Percentiles rank a stretch among this genome's conserved stretches.
Evolutionary conservation across 2,888 invertebrate species (phyloP).

Genomic region (Seira ritae): DNA sequence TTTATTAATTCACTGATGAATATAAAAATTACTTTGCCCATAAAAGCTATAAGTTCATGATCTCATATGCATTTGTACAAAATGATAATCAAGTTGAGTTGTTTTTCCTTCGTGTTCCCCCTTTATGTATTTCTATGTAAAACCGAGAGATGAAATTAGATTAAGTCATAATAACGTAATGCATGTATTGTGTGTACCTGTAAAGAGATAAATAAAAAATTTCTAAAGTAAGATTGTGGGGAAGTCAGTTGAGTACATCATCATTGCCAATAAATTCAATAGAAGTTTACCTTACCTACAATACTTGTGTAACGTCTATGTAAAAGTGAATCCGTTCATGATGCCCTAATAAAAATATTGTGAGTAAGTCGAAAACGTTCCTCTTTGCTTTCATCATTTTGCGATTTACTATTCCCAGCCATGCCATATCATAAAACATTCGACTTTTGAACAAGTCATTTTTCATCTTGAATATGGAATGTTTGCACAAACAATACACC

Average conservation of each 20-base stretch:
- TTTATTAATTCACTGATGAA: background rate
- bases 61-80: background rate
- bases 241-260: background rate
- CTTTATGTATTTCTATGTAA: background rate
- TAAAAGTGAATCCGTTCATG: slow-evolving; percentile 9
- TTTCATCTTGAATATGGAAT: too few relatives aligned
- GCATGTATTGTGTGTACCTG: slow-evolving; percentile 7
- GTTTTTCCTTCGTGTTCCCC: background rate
- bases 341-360: background rate
- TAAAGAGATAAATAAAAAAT: slow-evolving; percentile 11
- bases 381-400: too few relatives aligned
- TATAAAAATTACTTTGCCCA: background rate
- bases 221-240: background rate
- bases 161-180: background rate
- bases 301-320: background rate
- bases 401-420: too few relatives aligned
- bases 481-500: background rate
- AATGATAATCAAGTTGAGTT: background rate
- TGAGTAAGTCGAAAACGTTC: too few relatives aligned
- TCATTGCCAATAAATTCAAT: background rate
- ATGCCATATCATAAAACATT: too few relatives aligned
- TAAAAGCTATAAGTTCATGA: background rate
- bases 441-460: too few relatives aligned
- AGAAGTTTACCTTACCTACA: background rate
- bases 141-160: slow-evolving; percentile 7